These are phyloP conservation scores for Euleptes europaea DNA, from an alignment of 2,113 vertebrate genomes.

Conservation along the genomic window DNA sequence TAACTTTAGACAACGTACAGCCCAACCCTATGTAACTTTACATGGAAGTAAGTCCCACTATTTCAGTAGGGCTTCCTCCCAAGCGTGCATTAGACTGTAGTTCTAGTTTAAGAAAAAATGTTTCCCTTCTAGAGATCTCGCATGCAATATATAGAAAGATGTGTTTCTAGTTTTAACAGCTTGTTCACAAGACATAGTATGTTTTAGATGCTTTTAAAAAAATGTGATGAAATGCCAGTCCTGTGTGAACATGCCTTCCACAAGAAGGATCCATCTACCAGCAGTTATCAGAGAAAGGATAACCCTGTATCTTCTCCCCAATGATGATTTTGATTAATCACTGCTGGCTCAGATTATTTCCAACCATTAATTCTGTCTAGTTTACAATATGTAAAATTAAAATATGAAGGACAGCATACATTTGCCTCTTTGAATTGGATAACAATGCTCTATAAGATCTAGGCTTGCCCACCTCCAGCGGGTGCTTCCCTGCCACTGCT, in stretches of 20 bases:
- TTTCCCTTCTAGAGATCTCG: neutral
- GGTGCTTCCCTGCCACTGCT: too few species aligned
- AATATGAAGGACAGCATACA: neutral
- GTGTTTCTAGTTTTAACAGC: neutral
- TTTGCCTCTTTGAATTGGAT: rapidly evolving
- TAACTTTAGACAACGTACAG: neutral
- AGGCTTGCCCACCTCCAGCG: too few species aligned
- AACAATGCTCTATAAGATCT: neutral
- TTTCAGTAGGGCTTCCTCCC: neutral
- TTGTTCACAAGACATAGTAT: neutral
- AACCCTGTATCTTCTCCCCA: neutral
- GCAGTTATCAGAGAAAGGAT: neutral
- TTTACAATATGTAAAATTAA: neutral
- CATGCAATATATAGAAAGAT: neutral
- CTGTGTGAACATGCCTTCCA: neutral
- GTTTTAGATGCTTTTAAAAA: neutral
- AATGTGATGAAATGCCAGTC: neutral
- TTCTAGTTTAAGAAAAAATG: neutral
- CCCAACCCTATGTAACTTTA: neutral
- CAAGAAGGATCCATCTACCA: neutral
- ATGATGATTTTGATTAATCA: neutral
- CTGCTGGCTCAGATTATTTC: neutral
- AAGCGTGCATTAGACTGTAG: neutral
- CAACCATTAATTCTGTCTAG: neutral
- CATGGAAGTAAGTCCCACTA: neutral